Conservation (phyloP, 2,113 vertebrate species). For the Barnardius zonarius region DNA sequence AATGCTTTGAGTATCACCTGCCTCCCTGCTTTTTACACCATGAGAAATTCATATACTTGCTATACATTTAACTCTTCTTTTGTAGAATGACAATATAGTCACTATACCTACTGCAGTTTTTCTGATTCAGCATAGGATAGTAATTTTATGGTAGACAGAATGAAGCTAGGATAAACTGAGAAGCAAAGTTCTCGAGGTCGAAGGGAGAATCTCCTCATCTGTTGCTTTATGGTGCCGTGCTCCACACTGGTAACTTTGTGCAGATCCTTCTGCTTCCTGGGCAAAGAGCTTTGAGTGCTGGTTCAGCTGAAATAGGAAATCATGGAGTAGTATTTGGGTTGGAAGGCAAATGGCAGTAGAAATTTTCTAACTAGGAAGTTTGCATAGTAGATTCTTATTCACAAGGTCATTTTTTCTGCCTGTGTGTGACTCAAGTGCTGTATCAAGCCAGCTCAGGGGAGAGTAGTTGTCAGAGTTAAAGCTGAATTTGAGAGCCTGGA, state of each 20-base stretch:
- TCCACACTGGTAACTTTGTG: neutral
- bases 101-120: neutral
- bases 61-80: neutral
- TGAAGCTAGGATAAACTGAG: neutral
- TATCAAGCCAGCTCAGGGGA: neutral
- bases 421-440: neutral
- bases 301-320: neutral
- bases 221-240: neutral
- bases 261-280: neutral
- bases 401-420: neutral
- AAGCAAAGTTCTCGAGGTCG: neutral
- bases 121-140: neutral
- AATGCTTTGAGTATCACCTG: neutral
- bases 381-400: neutral
- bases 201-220: neutral
- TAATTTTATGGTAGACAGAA: neutral
- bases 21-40: neutral
- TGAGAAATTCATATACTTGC: neutral
- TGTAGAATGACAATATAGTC: neutral
- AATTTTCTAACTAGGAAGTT: neutral
- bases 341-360: neutral
- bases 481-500: constrained; percentile 9
- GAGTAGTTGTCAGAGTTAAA: neutral
- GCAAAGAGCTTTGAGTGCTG: neutral
- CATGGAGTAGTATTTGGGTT: neutral